These are phyloP conservation scores for Aplysina aerophoba DNA, from an alignment of 37 sponge, comb jelly and placozoan genomes.

Conservation along the genomic window DNA sequence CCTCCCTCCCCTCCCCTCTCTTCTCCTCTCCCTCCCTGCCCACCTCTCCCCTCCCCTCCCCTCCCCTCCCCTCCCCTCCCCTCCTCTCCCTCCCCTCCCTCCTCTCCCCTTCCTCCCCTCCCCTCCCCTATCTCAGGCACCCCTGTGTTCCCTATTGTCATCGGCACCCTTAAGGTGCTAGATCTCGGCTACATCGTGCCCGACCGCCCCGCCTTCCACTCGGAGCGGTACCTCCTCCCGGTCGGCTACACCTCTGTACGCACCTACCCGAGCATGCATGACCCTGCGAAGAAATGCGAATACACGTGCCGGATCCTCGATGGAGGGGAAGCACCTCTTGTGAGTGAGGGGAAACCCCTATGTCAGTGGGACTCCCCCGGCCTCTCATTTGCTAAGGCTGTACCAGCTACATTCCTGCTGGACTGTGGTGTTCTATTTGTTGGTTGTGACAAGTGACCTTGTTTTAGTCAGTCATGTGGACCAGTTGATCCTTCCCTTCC, in stretches of 20 bases:
- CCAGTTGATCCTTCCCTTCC: too few species aligned
- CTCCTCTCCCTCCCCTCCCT: too few species aligned
- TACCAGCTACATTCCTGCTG: too few species aligned
- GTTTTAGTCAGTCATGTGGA: too few species aligned
- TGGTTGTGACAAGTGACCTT: too few species aligned
- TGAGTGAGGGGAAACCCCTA: constrained; percentile 32
- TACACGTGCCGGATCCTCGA: constrained; percentile 84
- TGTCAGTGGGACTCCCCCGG: too few species aligned
- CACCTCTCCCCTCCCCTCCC: too few species aligned
- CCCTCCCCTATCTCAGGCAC: constrained; percentile 50
- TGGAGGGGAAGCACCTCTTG: constrained; percentile 75
- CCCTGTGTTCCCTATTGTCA: constrained; percentile 82
- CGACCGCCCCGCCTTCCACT: constrained; percentile 79
- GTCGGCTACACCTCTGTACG: constrained; percentile 77
- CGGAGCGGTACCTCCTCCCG: constrained; percentile 84
- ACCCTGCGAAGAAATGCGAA: constrained; percentile 54
- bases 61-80: too few species aligned
- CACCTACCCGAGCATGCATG: constrained; percentile 73
- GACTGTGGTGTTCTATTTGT: too few species aligned
- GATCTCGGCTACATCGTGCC: constrained; percentile 76
- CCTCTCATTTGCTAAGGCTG: too few species aligned
- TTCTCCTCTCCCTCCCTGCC: neutral
- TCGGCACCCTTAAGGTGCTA: constrained; percentile 75
- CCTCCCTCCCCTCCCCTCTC: neutral
- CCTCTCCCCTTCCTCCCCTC: neutral